These are phyloP conservation scores for Scaptomyza cyrtandrae DNA, from an alignment of 2,888 invertebrate species.

Conservation along the genomic window DNA sequence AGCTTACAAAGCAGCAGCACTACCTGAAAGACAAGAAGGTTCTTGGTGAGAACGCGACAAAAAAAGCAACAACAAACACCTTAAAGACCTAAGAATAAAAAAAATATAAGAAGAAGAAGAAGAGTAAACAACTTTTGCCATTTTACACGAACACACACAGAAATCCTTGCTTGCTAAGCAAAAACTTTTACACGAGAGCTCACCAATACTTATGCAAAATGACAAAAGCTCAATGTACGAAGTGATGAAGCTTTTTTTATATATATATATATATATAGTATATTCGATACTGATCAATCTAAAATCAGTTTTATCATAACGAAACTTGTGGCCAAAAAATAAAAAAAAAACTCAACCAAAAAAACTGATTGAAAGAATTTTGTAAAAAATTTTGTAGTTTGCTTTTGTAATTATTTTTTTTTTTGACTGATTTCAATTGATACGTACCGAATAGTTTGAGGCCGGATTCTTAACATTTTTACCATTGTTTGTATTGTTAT, in stretches of 20 bases:
- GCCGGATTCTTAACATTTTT: conserved; percentile 85
- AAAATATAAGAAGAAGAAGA: neutral
- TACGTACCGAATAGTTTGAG: conserved; percentile 85
- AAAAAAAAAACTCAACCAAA: conserved; percentile 11
- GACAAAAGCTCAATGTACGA: conserved; percentile 19
- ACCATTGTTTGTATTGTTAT: conserved; percentile 72
- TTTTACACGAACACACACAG: conserved; percentile 8
- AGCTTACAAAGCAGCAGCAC: conserved; percentile 96
- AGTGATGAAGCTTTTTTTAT: conserved; percentile 50
- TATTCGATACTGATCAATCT: conserved; percentile 85
- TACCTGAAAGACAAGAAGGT: conserved; percentile 87
- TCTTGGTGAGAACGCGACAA: conserved; percentile 4
- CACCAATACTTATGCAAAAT: conserved; percentile 18
- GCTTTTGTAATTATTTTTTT: conserved; percentile 13
- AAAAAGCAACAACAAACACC: neutral
- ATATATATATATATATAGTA: neutral
- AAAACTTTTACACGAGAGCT: conserved; percentile 18
- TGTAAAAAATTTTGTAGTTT: conserved; percentile 2
- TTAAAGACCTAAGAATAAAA: conserved; percentile 6
- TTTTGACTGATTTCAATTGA: conserved; percentile 85
- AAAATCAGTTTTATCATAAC: conserved; percentile 82
- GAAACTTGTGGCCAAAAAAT: conserved; percentile 58
- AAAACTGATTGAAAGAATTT: conserved; percentile 8
- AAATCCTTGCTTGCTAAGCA: neutral
- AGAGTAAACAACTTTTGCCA: conserved; percentile 28